Evolutionary conservation across 2,888 invertebrate species (phyloP), one percentile per base, ranked within the genome.

Genomic region (Lasioglossum vierecki): DNA sequence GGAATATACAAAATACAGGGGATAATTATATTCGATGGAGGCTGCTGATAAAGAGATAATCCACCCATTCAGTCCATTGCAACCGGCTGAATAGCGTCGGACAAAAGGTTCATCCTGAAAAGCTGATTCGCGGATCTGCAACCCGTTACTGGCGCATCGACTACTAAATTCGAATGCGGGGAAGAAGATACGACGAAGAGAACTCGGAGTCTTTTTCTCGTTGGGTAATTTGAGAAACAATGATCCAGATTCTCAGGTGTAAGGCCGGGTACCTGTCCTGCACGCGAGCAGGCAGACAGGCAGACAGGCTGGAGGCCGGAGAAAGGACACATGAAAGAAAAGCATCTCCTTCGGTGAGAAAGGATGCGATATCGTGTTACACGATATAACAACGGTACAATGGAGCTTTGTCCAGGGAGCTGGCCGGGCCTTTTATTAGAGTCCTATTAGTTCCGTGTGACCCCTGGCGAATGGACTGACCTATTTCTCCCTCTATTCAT

Each of bases 381-480:
- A 84, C 84, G 91, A 84, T 84, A 92, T 92, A 93, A 91, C 90
- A 91, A 92, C 91, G 90, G 91, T 82, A 93, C 92, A 93, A 93
- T 93, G 81, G 91, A 72, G 88, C 91, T 91, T 93, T 92, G 91
- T 92, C 85, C 88, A 88, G 88, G 88, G 87, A 66, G 49, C 68
- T 78, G 78, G 83, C 84, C 76, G 84, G 86, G 82, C 84, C 88
- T 89, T 90, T 92, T 92, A 93, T 92, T 91, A 90, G 88, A 88
- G 79, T 87, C 80, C 89, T 83, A 90, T 93, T 91, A 91, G 89
- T 90, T 88, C 85, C 87, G 88, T 86, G 85, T 83, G 88, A 91
- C 88, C 92, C 93, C 74, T 82, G 78, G 82, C 70, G 77, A 83
- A 85, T 75, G 74, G 83, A 35, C 86, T 89, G 89, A 90, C 90